These are phyloP conservation scores for Pterostichus madidus DNA, from an alignment of 2,888 invertebrate genomes.

Conservation along the genomic window DNA sequence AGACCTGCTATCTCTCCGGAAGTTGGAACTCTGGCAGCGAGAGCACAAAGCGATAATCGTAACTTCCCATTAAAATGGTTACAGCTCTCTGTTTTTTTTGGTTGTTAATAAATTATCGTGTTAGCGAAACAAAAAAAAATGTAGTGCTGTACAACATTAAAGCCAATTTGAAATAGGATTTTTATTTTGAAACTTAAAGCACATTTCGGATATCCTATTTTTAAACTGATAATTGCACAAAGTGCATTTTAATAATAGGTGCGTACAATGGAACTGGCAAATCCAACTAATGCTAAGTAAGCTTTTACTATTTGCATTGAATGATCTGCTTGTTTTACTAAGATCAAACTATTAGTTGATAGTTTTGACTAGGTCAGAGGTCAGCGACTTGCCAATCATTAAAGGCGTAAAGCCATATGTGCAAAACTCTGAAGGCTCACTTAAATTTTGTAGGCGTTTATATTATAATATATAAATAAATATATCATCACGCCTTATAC, in stretches of 20 bases:
- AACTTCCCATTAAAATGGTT: constrained; percentile 29
- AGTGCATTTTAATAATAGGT: background rate
- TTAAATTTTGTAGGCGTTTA: too few relatives aligned
- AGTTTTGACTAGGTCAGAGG: too few relatives aligned
- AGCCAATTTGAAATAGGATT: constrained; percentile 34
- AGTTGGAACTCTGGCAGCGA: background rate
- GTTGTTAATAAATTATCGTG: constrained; percentile 13
- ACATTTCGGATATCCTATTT: background rate
- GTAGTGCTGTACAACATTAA: constrained; percentile 13
- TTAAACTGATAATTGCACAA: background rate
- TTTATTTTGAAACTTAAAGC: constrained; percentile 27
- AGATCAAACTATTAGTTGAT: too few relatives aligned
- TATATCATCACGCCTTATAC: too few relatives aligned
- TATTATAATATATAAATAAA: too few relatives aligned
- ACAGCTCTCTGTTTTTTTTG: constrained; percentile 7
- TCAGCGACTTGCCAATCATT: too few relatives aligned
- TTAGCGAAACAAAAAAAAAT: constrained; percentile 17
- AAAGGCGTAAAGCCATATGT: too few relatives aligned
- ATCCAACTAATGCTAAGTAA: too few relatives aligned
- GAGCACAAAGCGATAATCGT: constrained; percentile 32
- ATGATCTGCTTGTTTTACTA: too few relatives aligned
- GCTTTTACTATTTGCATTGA: too few relatives aligned
- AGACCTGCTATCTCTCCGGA: background rate
- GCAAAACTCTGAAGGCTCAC: too few relatives aligned
- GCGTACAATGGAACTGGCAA: background rate